A percentile compares a stretch with the other conserved stretches of the same genome.
These are phyloP conservation scores for Heliconius hewitsoni DNA, from an alignment of 1,140 invertebrate genomes.

Conservation along the genomic window DNA sequence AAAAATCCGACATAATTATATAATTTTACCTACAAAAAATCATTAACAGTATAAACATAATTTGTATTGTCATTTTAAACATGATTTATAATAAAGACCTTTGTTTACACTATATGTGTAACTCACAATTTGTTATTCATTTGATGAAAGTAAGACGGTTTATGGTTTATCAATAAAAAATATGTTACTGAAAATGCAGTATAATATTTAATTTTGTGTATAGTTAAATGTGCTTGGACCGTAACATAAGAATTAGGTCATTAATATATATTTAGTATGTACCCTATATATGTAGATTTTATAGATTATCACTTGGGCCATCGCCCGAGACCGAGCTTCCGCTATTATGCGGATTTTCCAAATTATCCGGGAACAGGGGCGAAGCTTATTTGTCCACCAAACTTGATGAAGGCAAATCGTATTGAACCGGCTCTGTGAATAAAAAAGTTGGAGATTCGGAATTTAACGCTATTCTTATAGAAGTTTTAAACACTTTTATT, in stretches of 20 bases:
- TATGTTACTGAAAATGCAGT: no score
- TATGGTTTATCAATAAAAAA: no score
- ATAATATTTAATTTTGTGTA: not conserved
- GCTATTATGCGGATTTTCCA: slow-evolving; percentile 36
- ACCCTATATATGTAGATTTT: not conserved
- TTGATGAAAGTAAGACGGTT: no score
- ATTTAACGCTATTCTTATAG: slow-evolving; percentile 18
- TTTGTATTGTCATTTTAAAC: no score
- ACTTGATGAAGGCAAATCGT: slow-evolving; percentile 38
- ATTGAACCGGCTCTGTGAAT: slow-evolving; percentile 35
- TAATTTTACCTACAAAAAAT: no score
- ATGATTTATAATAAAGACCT: no score
- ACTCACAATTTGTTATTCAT: no score
- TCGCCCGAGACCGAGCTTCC: slow-evolving; percentile 28
- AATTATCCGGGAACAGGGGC: slow-evolving; percentile 27
- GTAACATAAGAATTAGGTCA: no score
- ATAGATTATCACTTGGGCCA: slow-evolving; percentile 27
- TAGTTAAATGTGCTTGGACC: not conserved
- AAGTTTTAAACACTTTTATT: slow-evolving; percentile 14
- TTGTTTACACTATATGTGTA: no score
- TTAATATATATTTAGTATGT: no score
- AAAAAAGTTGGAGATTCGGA: slow-evolving; percentile 28
- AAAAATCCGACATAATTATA: no score
- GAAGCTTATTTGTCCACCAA: slow-evolving; percentile 36
- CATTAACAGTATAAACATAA: no score